Percentiles rank a stretch among this genome's conserved stretches.
Conservation (phyloP, 2,888 invertebrate genomes). For the Strigamia transsilvanica region DNA sequence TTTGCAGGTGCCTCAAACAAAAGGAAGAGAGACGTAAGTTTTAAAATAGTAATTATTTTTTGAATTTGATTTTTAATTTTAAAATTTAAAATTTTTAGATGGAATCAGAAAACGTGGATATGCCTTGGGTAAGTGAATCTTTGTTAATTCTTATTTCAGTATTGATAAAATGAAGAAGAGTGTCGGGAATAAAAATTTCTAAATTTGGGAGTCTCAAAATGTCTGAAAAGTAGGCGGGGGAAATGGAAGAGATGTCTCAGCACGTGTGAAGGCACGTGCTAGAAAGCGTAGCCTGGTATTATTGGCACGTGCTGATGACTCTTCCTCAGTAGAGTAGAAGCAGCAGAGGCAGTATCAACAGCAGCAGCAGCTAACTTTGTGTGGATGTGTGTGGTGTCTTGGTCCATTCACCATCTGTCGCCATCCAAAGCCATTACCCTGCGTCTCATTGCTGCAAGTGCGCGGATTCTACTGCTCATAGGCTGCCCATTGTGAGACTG, state of each 20-base stretch:
- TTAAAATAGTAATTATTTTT: neutral
- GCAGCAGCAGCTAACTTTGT: constrained; percentile 33
- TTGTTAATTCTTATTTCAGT: neutral
- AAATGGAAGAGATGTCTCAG: constrained; percentile 28
- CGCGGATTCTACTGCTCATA: constrained; percentile 39
- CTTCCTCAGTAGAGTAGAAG: constrained; percentile 16
- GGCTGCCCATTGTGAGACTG: constrained; percentile 48
- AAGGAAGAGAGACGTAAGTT: constrained; percentile 56
- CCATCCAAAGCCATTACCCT: constrained; percentile 53
- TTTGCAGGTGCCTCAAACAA: constrained; percentile 56
- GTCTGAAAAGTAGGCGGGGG: constrained; percentile 19
- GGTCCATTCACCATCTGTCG: constrained; percentile 52
- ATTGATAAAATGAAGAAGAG: neutral
- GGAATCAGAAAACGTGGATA: constrained; percentile 55
- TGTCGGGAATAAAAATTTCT: neutral
- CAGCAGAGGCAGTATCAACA: constrained; percentile 7
- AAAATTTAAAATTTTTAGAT: constrained; percentile 51
- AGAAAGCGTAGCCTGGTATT: constrained; percentile 37
- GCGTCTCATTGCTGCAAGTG: constrained; percentile 52
- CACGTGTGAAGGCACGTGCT: constrained; percentile 53
- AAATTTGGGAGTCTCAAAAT: constrained; percentile 11
- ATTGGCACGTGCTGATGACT: constrained; percentile 52
- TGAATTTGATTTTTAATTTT: constrained; percentile 11
- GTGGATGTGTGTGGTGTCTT: constrained; percentile 38
- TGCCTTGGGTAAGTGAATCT: constrained; percentile 55